Base-by-base conservation (phyloP, 2,888 invertebrate species). In the Cremastobaeus sp. region DNA sequence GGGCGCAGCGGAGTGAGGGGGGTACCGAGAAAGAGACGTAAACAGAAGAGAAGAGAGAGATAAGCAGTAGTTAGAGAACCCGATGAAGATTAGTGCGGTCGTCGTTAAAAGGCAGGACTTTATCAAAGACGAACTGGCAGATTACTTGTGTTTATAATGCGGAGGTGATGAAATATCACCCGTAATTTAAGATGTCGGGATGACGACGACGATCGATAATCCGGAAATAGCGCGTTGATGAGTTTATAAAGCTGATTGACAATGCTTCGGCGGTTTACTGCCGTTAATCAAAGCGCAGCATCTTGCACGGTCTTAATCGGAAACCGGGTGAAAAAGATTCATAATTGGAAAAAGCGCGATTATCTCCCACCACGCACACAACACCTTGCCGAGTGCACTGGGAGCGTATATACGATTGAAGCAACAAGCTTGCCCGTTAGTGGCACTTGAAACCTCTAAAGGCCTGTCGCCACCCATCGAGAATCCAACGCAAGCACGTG, bases 41-140 rank as follows among this genome's bases (percentile, higher is more conserved):
- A 47, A 50, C 57, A 54, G 41, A 47, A 18, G 28, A 25, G 21
- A 60, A 48, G 54, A 54, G 21, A 52, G 48, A 64, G 57, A 69
- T 50, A 73, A 73, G 50, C 64, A 57, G 39, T 17, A 41, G 52
- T 48, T 62, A 62, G 35, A 55, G 57, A 74, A 55, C 21, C 50
- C 48, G 68, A 59, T 69, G 66, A 69, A 74, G 75, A 71, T 69
- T 68, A 59, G 70, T 77, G 76, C 77, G 76, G 77, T 78, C 78
- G 62, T 50, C 45, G 43, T 39, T 45, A 41, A 73, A 65, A 59
- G 68, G 21, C 48, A 59, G 34, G 52, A 60, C 20, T 65, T 57
- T 41, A 48, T 65, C 62, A 41, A 57, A 68, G 50, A 47, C 18
- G 14, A 47, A 59, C 62, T 52, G 62, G 30, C 60, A 39, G 39